These are phyloP conservation scores for Poliocrania exsul DNA, from an alignment of 2,797 vertebrate species.

Conservation along the genomic window DNA sequence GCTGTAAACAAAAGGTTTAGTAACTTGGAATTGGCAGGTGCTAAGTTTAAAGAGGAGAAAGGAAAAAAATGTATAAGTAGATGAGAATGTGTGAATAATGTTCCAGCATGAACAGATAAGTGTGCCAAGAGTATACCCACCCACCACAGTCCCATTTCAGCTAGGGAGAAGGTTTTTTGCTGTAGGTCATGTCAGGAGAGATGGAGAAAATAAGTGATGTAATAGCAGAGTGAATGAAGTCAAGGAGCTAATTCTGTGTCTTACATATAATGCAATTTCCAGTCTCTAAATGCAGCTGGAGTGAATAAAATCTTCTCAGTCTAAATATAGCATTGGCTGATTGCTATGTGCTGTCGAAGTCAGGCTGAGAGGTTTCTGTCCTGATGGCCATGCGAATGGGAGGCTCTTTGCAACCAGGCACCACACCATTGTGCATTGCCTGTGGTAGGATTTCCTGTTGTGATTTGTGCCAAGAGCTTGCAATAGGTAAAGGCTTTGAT, in stretches of 20 bases:
- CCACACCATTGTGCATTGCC: neutral
- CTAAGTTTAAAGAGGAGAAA: neutral
- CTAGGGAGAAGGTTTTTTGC: neutral
- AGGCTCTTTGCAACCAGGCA: neutral
- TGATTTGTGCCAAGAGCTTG: neutral
- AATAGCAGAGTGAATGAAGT: fast-evolving
- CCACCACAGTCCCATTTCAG: neutral
- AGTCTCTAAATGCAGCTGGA: neutral
- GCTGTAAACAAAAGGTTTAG: neutral
- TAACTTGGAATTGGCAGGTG: neutral
- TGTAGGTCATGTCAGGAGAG: neutral
- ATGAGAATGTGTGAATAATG: neutral
- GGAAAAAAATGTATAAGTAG: neutral
- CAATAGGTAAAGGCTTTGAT: neutral
- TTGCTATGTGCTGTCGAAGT: neutral
- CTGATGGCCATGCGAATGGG: neutral
- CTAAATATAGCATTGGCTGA: neutral
- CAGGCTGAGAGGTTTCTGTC: conserved; percentile 4
- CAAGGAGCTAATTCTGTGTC: neutral
- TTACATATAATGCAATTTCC: neutral
- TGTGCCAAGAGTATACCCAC: neutral
- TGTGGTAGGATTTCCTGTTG: neutral
- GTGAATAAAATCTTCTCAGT: neutral
- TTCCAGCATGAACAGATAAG: neutral
- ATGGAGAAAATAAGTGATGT: neutral